Conservation (phyloP, 2,797 vertebrate species). For the Coregonus ussuriensis region DNA sequence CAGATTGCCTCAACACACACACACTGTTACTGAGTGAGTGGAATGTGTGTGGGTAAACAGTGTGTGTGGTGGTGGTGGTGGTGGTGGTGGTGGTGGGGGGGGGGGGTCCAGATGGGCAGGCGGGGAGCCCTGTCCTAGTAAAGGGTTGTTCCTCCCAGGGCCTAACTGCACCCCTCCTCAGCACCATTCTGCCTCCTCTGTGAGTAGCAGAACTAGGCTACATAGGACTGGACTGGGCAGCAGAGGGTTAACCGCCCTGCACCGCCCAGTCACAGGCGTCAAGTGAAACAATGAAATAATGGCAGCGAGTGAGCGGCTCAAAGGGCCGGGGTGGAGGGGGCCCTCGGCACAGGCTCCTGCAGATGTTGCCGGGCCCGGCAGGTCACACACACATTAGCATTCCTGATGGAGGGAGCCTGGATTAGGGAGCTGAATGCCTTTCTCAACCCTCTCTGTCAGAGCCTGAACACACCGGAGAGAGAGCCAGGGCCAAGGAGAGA, state of each 20-base stretch:
- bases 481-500: constrained; percentile 65
- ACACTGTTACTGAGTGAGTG: constrained; percentile 25
- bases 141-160: constrained; percentile 52
- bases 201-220: background rate
- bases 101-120: constrained; percentile 75
- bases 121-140: constrained; percentile 68
- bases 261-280: constrained; percentile 71
- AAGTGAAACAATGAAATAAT: constrained; percentile 83
- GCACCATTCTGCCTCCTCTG: constrained; percentile 40
- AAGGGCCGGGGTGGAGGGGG: constrained; percentile 69
- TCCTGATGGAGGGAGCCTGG: constrained; percentile 81
- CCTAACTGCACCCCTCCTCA: constrained; percentile 40
- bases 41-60: constrained; percentile 71
- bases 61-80: constrained; percentile 36
- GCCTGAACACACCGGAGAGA: constrained; percentile 67
- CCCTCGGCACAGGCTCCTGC: constrained; percentile 71
- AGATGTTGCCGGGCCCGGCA: constrained; percentile 78
- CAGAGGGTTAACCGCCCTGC: constrained; percentile 74
- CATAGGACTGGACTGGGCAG: constrained; percentile 25
- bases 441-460: constrained; percentile 76
- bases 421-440: constrained; percentile 83
- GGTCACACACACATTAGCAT: constrained; percentile 81
- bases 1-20: constrained; percentile 38
- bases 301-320: constrained; percentile 72
- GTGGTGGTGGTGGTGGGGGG: constrained; percentile 37